Base-by-base conservation (phyloP, 1,140 invertebrate genomes). In the Bombus huntii region DNA sequence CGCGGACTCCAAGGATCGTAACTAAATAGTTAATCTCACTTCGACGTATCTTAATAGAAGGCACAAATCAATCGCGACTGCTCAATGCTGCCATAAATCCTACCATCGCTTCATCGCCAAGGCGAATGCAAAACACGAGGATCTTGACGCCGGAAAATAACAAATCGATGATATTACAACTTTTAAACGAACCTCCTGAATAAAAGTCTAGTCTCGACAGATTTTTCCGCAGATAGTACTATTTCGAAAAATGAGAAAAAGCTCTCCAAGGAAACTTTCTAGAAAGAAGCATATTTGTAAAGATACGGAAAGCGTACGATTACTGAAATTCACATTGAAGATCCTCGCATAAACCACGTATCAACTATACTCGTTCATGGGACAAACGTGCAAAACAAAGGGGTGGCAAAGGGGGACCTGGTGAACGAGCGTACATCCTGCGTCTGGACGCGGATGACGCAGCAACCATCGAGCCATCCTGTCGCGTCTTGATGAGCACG, bases 401-500 rank as follows among this genome's bases (percentile, higher is more conserved):
- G 86, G 71, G 72, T 44, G 83, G 13, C 71, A 44, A 10, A 31
- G 72, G n/a, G 22, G 34, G 12, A 39, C 1, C 13, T 37, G 80
- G 78, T 47, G 57, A 68, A 70, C 80, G 65, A 79, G 79, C 70
- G 71, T 78, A 81, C 66, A 84, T 87, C 83, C 76, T 66, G 72
- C 68, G 84, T 84, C 83, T 86, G 79, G 73, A 70, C 70, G 65
- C 77, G 83, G 39, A 91, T 92, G 89, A 91, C 89, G 77, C 85
- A 90, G 91, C 90, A 90, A 42, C 82, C 72, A 57, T 74, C 79
- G 59, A 68, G 76, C 87, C 65, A 79, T 84, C 81, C 89, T 88
- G 91, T 92, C 87, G 92, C 81, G 91, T 79, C 86, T 90, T 93
- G 88, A 92, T 91, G 91, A 92, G 89, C 90, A 90, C 87, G 92